Evolutionary conservation across 2,797 vertebrate genomes (phyloP).

Genomic region (Anisognathus igniventris): DNA sequence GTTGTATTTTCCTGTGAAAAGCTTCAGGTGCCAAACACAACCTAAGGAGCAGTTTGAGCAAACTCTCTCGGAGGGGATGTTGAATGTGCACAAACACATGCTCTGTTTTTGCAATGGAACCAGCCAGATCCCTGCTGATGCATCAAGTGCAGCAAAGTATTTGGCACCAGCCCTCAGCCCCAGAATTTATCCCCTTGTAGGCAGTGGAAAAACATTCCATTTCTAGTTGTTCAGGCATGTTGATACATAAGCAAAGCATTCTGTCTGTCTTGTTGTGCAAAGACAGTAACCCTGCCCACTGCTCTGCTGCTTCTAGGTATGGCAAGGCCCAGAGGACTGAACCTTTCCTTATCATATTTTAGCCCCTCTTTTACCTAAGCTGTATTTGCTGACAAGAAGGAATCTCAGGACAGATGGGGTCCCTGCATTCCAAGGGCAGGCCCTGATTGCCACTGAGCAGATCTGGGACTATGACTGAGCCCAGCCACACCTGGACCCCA

Average conservation of each 20-base stretch:
- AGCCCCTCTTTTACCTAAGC: background rate
- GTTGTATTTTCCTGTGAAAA: constrained; percentile 8
- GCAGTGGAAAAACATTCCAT: background rate
- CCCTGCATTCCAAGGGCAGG: background rate
- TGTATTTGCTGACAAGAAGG: fast-evolving
- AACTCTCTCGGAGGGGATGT: background rate
- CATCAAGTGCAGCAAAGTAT: constrained; percentile 29
- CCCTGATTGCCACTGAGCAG: background rate
- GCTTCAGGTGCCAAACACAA: constrained; percentile 38
- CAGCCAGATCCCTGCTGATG: constrained; percentile 40
- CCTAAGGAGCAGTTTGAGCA: background rate
- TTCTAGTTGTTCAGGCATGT: background rate
- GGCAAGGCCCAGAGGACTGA: background rate
- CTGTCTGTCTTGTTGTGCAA: background rate
- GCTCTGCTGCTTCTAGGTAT: background rate
- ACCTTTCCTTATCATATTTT: background rate
- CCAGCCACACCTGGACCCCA: no score
- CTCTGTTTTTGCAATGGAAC: constrained; percentile 35
- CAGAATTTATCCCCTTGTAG: background rate
- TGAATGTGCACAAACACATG: background rate
- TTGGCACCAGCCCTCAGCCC: background rate
- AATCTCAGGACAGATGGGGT: background rate
- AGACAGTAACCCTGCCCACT: background rate
- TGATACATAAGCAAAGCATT: background rate
- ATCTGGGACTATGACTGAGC: background rate